Base-by-base conservation (phyloP, 2,113 vertebrate genomes). In the Mus pahari region DNA sequence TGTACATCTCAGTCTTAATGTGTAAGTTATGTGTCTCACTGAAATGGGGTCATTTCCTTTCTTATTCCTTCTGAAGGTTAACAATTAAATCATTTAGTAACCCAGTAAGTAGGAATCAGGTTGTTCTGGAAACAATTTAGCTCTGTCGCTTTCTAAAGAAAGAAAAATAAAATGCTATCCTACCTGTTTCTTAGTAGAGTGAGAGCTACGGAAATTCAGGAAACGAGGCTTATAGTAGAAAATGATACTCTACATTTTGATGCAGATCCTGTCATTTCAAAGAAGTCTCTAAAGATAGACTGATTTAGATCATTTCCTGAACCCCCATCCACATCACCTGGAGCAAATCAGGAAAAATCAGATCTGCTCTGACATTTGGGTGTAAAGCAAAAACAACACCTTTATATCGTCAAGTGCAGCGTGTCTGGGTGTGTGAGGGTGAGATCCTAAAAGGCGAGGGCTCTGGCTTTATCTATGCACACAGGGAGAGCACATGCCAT, bases 321-420 rank as follows among this genome's bases (percentile, higher is more conserved):
- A 84, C 86, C 68, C 87, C 83, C 78, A 88, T 95, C 95, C 95
- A 86, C 90, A 95, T 96, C 96, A 96, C 97, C 95, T 96, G 90
- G 93, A 97, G 91, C 94, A 96, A 97, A 97, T 97, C 90, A 94
- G 95, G 78, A 97, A 20, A 94, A 97, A 97, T 81, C 93, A 94
- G 86, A 68, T 86, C 95, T 91, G 88, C 82, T 94, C 55, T 97
- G 95, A 97, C 88, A 87, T 94, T 93, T 93, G 86, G 55, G 88
- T 96, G 95, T 90, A 96, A 97, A 96, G 55, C n/a, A 78, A 97
- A 97, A 97, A 82, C 95, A 96, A 92, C 97, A 97, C 97, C 94
- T 97, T 97, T 95, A 90, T 60, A 93, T 97, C 97, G 96, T 96
- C 93, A 97, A 94, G 77, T 68, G 91, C 31, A 48, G 93, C 92